Percentiles rank a stretch among this genome's conserved stretches.
These are phyloP conservation scores for Noctilio leporinus DNA, from an alignment of 2,113 vertebrate genomes.

Conservation along the genomic window DNA sequence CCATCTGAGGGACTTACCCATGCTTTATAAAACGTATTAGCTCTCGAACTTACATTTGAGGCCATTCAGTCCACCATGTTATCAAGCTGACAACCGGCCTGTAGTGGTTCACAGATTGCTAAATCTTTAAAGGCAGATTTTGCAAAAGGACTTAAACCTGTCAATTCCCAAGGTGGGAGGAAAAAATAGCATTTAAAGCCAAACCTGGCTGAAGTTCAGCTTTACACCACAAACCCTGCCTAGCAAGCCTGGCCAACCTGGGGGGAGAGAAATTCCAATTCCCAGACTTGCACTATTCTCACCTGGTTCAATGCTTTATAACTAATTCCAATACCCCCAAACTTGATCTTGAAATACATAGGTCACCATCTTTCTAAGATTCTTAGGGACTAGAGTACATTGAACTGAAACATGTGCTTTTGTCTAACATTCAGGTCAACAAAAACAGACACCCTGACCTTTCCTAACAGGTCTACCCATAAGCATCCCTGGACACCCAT, in stretches of 20 bases:
- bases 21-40: background rate
- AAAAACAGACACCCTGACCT: background rate
- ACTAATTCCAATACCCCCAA: background rate
- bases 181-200: background rate
- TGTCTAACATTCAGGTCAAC: background rate
- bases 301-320: background rate
- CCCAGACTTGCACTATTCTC: background rate
- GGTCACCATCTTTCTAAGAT: background rate
- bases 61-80: background rate
- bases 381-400: fast-evolving
- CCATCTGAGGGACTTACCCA: fast-evolving
- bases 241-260: background rate
- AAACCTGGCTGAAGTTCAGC: background rate
- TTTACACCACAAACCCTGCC: fast-evolving
- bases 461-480: too few relatives aligned
- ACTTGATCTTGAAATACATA: background rate
- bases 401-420: background rate
- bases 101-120: background rate
- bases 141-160: background rate
- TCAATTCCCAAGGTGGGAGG: background rate
- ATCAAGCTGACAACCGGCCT: background rate
- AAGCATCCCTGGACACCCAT: background rate
- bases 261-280: background rate
- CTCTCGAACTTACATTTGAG: background rate
- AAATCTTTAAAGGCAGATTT: background rate